Evolutionary conservation across 2,113 vertebrate species (phyloP), one percentile per base, ranked within the genome.

Genomic region (Telmatochromis sp.): DNA sequence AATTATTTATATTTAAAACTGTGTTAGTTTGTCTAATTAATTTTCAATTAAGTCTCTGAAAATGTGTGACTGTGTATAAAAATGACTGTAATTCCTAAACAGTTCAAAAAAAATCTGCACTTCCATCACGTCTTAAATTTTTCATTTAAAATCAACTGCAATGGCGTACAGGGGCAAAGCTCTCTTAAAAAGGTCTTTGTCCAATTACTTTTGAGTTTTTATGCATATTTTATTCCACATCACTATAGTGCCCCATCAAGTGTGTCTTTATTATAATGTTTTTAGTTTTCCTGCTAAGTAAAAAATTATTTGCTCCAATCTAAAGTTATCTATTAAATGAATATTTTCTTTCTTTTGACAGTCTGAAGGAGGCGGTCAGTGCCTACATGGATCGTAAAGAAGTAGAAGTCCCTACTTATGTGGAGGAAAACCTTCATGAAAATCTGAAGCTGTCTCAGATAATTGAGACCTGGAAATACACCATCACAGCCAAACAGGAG

Each of bases 311-410:
- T 82, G 10, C n/a, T 73, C 26, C 0, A 63, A 37, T 60, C 28
- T 6, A 82, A 63, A 63, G 10, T 33, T 10, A 6, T 23, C 2
- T 40, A 23, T 82, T 21, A 81, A 55, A n/a, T 35, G 3, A 15
- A 49, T 83, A 6, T 53, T 1, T 51, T 54, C 11, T 73, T 28
- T 83, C 23, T 37, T 23, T 80, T 80, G 68, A 49, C 55, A 98
- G 98, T 54, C 84, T 98, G 63, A 97, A 94, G 88, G 95, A 96
- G 2, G 96, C 94, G 0, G 51, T 98, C 13, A 1, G 89, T 19
- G 83, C 92, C 5, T 96, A 96, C 90, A 96, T 98, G 7, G 94
- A 96, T 15, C 81, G 1, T 1, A 98, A 98, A 92, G 87, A 94
- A 2, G 83, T 91, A 0, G 95, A 94, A 1, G 12, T 94, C 6